Evolutionary conservation across 2,113 vertebrate species (phyloP), one percentile per base, ranked within the genome.

Genomic region (Rhinoderma darwinii): DNA sequence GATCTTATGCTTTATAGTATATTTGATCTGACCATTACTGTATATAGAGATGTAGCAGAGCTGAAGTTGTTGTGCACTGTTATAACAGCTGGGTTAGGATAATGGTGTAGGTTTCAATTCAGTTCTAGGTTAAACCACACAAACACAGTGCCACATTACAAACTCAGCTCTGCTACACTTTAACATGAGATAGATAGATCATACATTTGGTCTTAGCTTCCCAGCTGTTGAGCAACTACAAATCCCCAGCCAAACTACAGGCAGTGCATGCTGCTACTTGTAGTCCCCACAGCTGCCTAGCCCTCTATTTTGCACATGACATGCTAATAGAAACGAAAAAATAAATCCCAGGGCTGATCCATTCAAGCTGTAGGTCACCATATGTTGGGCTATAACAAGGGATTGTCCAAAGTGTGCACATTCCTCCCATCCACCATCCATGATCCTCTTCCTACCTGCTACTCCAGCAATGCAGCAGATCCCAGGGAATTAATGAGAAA

Each of bases 361-460:
- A 50, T 77, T 30, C 17, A 72, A 70, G 35, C 84, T 73, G 32
- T 44, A 54, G 32, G 59, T 73, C 86, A 74, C 86, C 86, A 74
- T 87, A 82, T 87, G 79, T 35, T 43, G 41, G 84, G 32, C 5
- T 72, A 0, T 1, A 20, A 15, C 15, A 25, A 9, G 27, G 15
- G 27, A 2, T 9, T 25, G 10, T 43, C 22, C 35, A n/a, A 0
- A 32, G 4, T n/a, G 51, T 61, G 30, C 32, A 6, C 0, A 25
- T 8, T 50, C 20, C 7, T 76, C n/a, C 27, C 15, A 6, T 32
- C 61, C 68, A 39, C 32, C 32, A 70, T 22, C 66, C 32, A 70
- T 51, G 75, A 4, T 78, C 47, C 15, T 70, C 12, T 27, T 76
- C 27, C 78, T 82, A 87, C 86, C 68, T 87, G n/a, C 79, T 51